Evolutionary conservation across 2,888 invertebrate species (phyloP).

Genomic region (Thymelicus lineola): DNA sequence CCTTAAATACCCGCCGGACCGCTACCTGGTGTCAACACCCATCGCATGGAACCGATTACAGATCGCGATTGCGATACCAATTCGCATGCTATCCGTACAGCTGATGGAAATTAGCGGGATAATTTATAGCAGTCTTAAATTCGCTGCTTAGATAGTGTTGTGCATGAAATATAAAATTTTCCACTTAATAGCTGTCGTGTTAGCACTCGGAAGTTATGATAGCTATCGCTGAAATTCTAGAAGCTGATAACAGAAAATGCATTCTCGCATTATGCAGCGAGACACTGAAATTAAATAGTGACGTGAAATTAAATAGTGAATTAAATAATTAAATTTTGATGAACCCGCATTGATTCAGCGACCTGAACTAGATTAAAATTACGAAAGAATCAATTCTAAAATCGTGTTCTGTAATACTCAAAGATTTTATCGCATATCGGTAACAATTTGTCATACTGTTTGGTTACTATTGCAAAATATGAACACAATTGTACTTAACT

Average conservation of each 20-base stretch:
- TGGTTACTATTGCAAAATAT: not conserved
- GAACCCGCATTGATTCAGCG: too few species aligned
- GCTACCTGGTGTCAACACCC: conserved; percentile 38
- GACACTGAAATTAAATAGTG: conserved; percentile 1
- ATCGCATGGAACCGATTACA: conserved; percentile 38
- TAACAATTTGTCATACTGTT: not conserved
- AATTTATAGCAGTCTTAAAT: conserved; percentile 35
- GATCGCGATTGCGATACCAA: conserved; percentile 40
- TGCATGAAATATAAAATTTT: conserved; percentile 34
- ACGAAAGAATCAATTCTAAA: not conserved
- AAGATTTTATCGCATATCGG: not conserved
- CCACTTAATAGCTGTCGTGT: conserved; percentile 29
- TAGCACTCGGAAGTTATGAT: conserved; percentile 22
- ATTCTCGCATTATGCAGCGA: not conserved
- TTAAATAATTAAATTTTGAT: not conserved
- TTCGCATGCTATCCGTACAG: conserved; percentile 30
- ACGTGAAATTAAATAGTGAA: not conserved
- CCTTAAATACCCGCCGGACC: conserved; percentile 29
- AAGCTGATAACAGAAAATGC: conserved; percentile 11
- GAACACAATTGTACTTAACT: not conserved
- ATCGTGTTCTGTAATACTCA: not conserved
- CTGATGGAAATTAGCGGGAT: conserved; percentile 36
- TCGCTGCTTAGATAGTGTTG: conserved; percentile 31
- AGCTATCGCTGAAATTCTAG: conserved; percentile 15
- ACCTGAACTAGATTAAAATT: not conserved